Conservation (phyloP, 1,140 invertebrate genomes). For the Lasaia peninsularis region DNA sequence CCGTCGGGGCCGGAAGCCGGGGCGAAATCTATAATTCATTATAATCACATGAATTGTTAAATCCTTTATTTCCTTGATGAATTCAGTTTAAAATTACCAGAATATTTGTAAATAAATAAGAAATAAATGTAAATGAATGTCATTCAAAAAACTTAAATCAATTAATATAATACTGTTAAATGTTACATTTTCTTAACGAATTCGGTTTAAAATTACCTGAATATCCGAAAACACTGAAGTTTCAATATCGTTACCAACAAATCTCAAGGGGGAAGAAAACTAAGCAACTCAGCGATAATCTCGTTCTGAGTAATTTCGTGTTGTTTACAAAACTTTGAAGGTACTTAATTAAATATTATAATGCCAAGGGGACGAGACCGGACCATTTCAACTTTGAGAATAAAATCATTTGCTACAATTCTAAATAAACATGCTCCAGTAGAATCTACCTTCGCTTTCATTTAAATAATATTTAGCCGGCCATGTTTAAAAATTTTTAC, state of each 20-base stretch:
- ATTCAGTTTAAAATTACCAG: too few relatives aligned
- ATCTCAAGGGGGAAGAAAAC: slow-evolving; percentile 3
- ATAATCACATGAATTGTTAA: too few relatives aligned
- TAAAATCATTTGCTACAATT: slow-evolving; percentile 11
- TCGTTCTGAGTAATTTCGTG: slow-evolving; percentile 3
- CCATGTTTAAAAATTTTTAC: background rate
- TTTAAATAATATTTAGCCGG: background rate
- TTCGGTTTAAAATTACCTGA: background rate
- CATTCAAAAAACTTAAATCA: too few relatives aligned
- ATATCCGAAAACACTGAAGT: background rate
- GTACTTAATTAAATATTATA: slow-evolving; percentile 12
- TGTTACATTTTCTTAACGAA: too few relatives aligned
- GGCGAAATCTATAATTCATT: too few relatives aligned
- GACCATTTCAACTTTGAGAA: background rate
- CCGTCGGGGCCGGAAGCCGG: too few relatives aligned
- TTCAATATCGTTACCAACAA: slow-evolving; percentile 11
- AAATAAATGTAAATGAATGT: too few relatives aligned
- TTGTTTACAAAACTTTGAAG: slow-evolving; percentile 11
- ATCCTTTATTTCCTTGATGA: too few relatives aligned
- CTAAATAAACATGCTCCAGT: slow-evolving; percentile 5
- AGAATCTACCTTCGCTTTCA: background rate
- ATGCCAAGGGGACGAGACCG: slow-evolving; percentile 1
- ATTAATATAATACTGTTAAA: too few relatives aligned
- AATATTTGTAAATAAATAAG: too few relatives aligned
- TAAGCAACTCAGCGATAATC: slow-evolving; percentile 10